These are phyloP conservation scores for Dendrolimus houi DNA, from an alignment of 2,888 invertebrate species.

Conservation along the genomic window DNA sequence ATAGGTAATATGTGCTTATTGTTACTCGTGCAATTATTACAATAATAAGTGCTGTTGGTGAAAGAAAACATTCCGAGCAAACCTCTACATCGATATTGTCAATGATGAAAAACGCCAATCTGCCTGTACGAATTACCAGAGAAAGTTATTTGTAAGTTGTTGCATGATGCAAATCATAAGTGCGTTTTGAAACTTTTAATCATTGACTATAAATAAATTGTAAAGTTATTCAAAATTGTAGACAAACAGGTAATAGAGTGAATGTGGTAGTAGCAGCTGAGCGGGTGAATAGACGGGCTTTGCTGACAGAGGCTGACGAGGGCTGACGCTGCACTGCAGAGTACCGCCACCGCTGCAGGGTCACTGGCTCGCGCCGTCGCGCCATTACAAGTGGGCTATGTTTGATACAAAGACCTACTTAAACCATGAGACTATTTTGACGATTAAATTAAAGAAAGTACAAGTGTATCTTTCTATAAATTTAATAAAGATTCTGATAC, in stretches of 20 bases:
- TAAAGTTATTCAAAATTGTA: not conserved
- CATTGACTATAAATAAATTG: not conserved
- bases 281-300: constrained; percentile 21
- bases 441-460: too few species aligned
- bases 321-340: constrained; percentile 20
- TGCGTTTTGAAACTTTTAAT: not conserved
- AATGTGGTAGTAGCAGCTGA: constrained; percentile 18
- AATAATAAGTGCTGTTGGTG: too few species aligned
- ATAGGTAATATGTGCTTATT: too few species aligned
- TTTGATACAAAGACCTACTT: not conserved
- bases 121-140: too few species aligned
- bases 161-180: not conserved
- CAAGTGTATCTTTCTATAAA: too few species aligned
- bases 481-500: too few species aligned
- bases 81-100: too few species aligned
- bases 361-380: constrained; percentile 12
- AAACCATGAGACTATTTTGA: too few species aligned
- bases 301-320: constrained; percentile 32
- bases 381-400: not conserved
- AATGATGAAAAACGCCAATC: too few species aligned
- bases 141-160: not conserved
- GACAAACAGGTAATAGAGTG: not conserved
- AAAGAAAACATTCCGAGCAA: too few species aligned
- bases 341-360: constrained; percentile 25
- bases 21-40: too few species aligned